These are phyloP conservation scores for Sinocyclocheilus anophthalmus DNA, from an alignment of 2,113 vertebrate genomes.

Conservation along the genomic window DNA sequence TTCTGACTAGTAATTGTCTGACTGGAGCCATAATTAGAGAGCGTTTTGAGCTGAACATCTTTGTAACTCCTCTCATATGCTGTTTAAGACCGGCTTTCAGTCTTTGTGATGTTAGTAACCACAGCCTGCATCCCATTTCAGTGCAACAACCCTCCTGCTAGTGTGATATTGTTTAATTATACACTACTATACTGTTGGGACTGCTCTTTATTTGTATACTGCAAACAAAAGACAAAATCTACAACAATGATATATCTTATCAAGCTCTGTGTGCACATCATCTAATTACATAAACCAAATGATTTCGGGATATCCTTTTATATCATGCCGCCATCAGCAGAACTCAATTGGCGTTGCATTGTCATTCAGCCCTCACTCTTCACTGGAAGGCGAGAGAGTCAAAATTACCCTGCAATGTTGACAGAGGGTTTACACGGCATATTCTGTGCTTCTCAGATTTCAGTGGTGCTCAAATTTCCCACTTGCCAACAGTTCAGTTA, in stretches of 20 bases:
- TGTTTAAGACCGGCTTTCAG: neutral
- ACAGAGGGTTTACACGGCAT: neutral
- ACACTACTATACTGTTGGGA: neutral
- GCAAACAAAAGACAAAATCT: neutral
- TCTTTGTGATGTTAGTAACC: neutral
- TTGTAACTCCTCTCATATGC: neutral
- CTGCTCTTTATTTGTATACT: neutral
- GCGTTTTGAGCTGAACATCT: too few relatives aligned
- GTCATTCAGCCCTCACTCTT: slow-evolving; percentile 16
- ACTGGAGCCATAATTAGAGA: neutral
- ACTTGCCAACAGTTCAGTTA: neutral
- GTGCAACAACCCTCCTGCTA: neutral
- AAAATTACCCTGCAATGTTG: slow-evolving; percentile 14
- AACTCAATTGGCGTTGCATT: neutral
- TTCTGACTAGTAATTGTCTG: neutral
- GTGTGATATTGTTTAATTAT: slow-evolving; percentile 1
- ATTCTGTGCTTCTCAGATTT: slow-evolving; percentile 13
- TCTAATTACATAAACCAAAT: neutral
- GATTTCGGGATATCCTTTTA: neutral
- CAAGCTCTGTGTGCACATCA: neutral
- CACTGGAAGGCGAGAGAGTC: neutral
- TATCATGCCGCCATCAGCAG: neutral
- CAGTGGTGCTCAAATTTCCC: neutral
- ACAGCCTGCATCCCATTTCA: neutral
- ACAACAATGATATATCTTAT: neutral